These are phyloP conservation scores for Numenius phaeopus DNA, from an alignment of 2,797 vertebrate species.

Conservation along the genomic window DNA sequence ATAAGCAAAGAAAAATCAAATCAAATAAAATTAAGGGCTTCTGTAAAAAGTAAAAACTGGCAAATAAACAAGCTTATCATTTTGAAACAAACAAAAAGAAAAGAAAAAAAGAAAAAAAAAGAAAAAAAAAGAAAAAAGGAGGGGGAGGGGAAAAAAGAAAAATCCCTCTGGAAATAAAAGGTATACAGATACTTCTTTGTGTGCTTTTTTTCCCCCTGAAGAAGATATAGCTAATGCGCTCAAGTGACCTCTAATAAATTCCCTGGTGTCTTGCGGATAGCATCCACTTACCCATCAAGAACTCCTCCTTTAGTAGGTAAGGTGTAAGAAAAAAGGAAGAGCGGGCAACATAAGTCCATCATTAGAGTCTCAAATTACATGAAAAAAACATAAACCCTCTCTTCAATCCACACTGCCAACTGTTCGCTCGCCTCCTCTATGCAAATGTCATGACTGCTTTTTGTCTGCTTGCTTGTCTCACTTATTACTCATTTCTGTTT, in stretches of 20 bases:
- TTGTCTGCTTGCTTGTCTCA: not conserved
- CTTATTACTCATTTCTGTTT: constrained; percentile 14
- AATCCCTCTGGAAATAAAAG: constrained; percentile 88
- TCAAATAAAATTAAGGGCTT: constrained; percentile 64
- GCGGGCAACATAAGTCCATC: constrained; percentile 99
- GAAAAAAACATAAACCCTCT: constrained; percentile 96
- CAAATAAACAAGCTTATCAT: constrained; percentile 59
- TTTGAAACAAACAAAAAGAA: constrained; percentile 76
- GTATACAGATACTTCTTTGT: constrained; percentile 86
- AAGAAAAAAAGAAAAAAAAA: constrained; percentile 30
- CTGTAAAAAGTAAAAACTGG: constrained; percentile 75
- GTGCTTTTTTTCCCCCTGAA: constrained; percentile 89
- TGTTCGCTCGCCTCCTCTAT: constrained; percentile 77
- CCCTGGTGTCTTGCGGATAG: constrained; percentile 96
- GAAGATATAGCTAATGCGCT: constrained; percentile 90
- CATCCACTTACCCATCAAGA: constrained; percentile 99
- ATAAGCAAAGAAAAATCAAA: constrained; percentile 70
- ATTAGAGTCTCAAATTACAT: constrained; percentile 98
- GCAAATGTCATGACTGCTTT: constrained; percentile 39
- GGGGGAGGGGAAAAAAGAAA: constrained; percentile 80
- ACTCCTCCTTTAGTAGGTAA: constrained; percentile 99
- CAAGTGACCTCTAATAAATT: constrained; percentile 93
- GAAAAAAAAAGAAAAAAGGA: not conserved
- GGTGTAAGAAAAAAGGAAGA: constrained; percentile 99
- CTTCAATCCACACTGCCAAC: constrained; percentile 80